Conservation (phyloP, 2,113 vertebrate species). For the Saguinus imperator region DNA sequence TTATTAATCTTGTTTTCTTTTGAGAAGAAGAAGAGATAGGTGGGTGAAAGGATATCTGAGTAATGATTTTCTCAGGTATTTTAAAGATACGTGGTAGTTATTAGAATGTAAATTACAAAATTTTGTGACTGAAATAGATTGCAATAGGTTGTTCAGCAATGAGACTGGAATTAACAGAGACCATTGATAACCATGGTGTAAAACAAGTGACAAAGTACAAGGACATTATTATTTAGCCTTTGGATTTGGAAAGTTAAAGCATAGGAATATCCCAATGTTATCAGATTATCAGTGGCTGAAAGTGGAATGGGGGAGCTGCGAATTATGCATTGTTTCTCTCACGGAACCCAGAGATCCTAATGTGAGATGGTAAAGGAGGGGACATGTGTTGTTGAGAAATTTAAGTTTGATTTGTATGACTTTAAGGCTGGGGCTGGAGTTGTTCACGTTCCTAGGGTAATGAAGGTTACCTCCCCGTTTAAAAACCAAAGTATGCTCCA, state of each 20-base stretch:
- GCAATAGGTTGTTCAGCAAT: slow-evolving; percentile 29
- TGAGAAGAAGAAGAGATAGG: background rate
- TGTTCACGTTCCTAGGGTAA: background rate
- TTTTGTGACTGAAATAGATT: slow-evolving; percentile 13
- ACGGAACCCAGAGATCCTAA: background rate
- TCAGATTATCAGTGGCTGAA: background rate
- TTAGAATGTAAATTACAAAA: slow-evolving; percentile 38
- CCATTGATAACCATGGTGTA: background rate
- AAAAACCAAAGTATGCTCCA: background rate
- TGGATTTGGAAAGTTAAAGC: background rate
- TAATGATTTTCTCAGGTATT: background rate
- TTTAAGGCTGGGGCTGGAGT: background rate
- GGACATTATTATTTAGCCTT: background rate
- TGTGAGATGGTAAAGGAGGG: background rate
- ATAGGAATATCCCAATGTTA: background rate
- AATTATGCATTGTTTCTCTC: background rate
- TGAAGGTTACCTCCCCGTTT: background rate
- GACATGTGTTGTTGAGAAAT: background rate
- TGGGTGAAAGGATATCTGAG: background rate
- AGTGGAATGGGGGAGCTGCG: background rate
- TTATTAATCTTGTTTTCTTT: background rate
- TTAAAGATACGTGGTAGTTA: background rate
- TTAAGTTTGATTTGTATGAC: background rate
- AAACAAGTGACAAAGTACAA: background rate
- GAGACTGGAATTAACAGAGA: rapidly evolving